phyloP scores from a whole-genome alignment of 2,797 vertebrate genomes.

The Enteromius afrohamiltoni region DNA sequence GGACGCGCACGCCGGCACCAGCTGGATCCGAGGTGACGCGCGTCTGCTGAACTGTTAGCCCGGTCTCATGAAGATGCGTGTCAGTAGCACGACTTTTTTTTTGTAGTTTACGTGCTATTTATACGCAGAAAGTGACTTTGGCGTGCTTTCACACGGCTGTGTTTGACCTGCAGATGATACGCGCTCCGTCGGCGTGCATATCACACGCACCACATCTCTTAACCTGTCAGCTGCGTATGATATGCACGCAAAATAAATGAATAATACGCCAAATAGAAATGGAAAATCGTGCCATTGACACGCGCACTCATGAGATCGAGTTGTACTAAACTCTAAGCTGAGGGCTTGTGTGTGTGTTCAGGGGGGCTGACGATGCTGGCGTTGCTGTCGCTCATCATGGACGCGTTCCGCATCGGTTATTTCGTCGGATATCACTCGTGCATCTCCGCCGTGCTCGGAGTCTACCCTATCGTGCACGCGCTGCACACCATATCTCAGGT shows the following conservation, averaged over 20 bases:
- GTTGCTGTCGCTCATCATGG: constrained; percentile 90
- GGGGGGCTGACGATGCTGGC: constrained; percentile 93
- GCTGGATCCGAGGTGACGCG: constrained; percentile 88
- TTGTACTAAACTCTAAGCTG: too few relatives aligned
- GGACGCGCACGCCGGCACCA: constrained; percentile 88
- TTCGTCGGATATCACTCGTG: constrained; percentile 91
- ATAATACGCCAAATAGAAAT: neutral
- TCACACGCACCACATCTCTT: too few relatives aligned
- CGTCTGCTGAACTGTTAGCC: neutral
- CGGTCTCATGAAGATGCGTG: neutral
- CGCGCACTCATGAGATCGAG: neutral
- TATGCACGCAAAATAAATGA: neutral
- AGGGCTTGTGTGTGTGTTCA: constrained; percentile 58
- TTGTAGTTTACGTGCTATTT: neutral
- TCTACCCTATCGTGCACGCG: constrained; percentile 89
- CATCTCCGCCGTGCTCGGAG: constrained; percentile 85
- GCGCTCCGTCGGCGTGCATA: too few relatives aligned
- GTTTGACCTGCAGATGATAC: too few relatives aligned
- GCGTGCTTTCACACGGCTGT: neutral
- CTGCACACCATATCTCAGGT: constrained; percentile 94
- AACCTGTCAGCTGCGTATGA: neutral
- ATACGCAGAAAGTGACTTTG: neutral
- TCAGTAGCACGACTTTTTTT: too few relatives aligned
- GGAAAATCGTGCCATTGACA: neutral
- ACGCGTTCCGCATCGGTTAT: constrained; percentile 92